A percentile compares a stretch with the other conserved stretches of the same genome.
phyloP scores from a whole-genome alignment of 2,113 vertebrate species.

The rabbit (Oryctolagus cuniculus) region mOryCun1.1 NC_091441.1:122208001-122208500 shows the following conservation, averaged over 20 bases:
- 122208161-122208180: not conserved
- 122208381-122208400: not conserved
- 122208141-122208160: not conserved
- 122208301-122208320: not conserved
- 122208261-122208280: not conserved
- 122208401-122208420: not conserved
- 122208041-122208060: conserved; percentile 70
- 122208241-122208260: too few relatives aligned
- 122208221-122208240: not conserved
- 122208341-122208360: not conserved
- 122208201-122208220: not conserved
- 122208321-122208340: not conserved
- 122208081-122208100: not conserved
- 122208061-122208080: conserved; percentile 20
- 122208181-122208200: not conserved
- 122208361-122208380: not conserved
- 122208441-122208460: not conserved
- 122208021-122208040: conserved; percentile 67
- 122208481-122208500: not conserved
- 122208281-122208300: not conserved
- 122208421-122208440: not conserved
- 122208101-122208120: not conserved
- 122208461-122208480: too few relatives aligned
- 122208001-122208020: conserved; percentile 65
- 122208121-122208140: not conserved